A percentile compares a stretch with the other conserved stretches of the same genome.
Evolutionary conservation across 2,888 invertebrate genomes (phyloP).

Genomic region (Sarcophaga variegata): DNA sequence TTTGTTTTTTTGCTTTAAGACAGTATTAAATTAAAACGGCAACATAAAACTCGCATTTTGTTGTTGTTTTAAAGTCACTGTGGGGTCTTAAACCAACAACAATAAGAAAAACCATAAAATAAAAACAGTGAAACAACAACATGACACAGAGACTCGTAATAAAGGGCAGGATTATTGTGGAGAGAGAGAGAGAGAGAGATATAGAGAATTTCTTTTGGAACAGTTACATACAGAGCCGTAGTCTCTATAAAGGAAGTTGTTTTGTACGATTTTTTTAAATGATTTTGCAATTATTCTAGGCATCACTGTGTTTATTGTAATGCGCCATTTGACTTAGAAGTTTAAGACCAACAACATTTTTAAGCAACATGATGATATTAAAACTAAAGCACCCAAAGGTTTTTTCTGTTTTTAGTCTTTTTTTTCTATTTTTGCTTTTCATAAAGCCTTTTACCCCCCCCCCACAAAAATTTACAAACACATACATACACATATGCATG

Average conservation of each 20-base stretch:
- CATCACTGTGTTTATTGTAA: not conserved
- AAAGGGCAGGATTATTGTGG: not conserved
- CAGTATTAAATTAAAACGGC: conserved; percentile 36
- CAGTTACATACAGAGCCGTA: too few relatives aligned
- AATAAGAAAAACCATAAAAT: not conserved
- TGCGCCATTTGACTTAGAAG: conserved; percentile 19
- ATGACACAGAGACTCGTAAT: not conserved
- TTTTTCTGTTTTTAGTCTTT: not conserved
- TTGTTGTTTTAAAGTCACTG: conserved; percentile 10
- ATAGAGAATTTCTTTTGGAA: too few relatives aligned
- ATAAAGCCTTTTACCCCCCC: conserved; percentile 8
- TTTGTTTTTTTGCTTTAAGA: conserved; percentile 24
- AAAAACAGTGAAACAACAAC: not conserved
- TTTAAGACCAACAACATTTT: conserved; percentile 16
- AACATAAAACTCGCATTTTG: conserved; percentile 51
- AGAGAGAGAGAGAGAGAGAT: too few relatives aligned
- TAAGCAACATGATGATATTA: conserved; percentile 33
- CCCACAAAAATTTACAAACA: conserved; percentile 9
- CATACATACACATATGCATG: too few relatives aligned
- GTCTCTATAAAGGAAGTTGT: too few relatives aligned
- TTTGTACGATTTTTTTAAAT: too few relatives aligned
- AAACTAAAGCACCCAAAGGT: conserved; percentile 29
- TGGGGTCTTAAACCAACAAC: not conserved
- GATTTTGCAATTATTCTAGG: not conserved
- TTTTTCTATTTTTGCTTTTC: not conserved